A percentile compares a stretch with the other conserved stretches of the same genome.
These are phyloP conservation scores for Steatocranus sp. DNA, from an alignment of 2,797 vertebrate species.

Conservation along the genomic window DNA sequence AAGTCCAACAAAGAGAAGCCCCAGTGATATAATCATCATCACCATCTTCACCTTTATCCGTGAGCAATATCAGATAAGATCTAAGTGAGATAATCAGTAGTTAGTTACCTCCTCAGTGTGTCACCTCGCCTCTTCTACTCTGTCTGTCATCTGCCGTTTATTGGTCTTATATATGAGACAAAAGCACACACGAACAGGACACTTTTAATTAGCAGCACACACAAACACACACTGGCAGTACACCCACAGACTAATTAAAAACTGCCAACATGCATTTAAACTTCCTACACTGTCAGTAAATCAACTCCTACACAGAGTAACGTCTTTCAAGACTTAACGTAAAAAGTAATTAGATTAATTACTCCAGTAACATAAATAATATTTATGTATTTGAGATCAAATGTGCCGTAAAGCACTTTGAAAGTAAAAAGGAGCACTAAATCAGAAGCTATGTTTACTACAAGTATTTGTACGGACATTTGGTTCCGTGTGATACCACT, in stretches of 20 bases:
- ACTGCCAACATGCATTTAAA: conserved; percentile 4
- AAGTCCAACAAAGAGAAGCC: conserved; percentile 21
- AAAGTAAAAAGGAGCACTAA: neutral
- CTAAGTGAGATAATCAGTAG: neutral
- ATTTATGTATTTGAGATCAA: neutral
- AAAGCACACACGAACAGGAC: conserved; percentile 12
- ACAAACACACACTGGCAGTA: neutral
- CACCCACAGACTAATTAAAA: conserved; percentile 37
- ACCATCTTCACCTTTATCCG: conserved; percentile 8
- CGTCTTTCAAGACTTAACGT: neutral
- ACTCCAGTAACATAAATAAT: neutral
- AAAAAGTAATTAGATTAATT: neutral
- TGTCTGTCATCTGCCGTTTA: neutral
- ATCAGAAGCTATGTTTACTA: neutral
- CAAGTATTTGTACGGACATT: neutral
- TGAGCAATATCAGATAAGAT: neutral
- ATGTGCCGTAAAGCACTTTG: neutral
- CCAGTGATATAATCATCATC: neutral
- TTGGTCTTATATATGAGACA: conserved; percentile 33
- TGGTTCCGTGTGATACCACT: neutral
- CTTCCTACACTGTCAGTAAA: conserved; percentile 33
- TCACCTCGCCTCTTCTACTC: neutral
- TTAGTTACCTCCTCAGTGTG: conserved; percentile 9
- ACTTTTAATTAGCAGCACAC: conserved; percentile 24
- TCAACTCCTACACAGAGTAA: conserved; percentile 21